These are phyloP conservation scores for Saturnia pavonia DNA, from an alignment of 2,888 invertebrate genomes.

Conservation along the genomic window DNA sequence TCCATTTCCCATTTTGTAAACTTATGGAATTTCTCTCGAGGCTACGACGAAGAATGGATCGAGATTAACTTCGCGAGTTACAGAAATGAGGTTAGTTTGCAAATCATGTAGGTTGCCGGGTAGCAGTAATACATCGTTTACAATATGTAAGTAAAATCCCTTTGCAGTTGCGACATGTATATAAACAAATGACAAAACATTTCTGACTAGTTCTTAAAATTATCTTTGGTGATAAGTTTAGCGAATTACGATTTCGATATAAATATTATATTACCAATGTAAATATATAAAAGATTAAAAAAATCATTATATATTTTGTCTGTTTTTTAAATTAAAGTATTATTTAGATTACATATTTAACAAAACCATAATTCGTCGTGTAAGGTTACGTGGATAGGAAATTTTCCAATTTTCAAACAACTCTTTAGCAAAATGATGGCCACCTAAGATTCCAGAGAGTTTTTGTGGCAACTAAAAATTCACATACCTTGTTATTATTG, in stretches of 20 bases:
- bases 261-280: too few species aligned
- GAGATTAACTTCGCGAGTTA: slow-evolving; percentile 78
- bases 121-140: slow-evolving; percentile 2
- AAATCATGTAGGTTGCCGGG: slow-evolving; percentile 27
- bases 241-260: background rate
- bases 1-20: slow-evolving; percentile 79
- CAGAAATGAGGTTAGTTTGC: slow-evolving; percentile 67
- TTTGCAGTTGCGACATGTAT: slow-evolving; percentile 7
- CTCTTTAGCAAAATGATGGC: background rate
- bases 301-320: background rate
- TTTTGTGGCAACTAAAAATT: background rate
- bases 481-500: background rate
- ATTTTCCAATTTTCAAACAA: background rate
- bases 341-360: too few species aligned
- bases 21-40: slow-evolving; percentile 79
- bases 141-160: background rate
- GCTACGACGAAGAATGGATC: slow-evolving; percentile 63
- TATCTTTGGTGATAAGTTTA: background rate
- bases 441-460: background rate
- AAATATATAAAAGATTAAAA: too few species aligned
- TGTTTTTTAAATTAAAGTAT: too few species aligned
- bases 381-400: background rate
- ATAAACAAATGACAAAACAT: background rate
- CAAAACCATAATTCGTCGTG: too few species aligned
- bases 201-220: background rate